phyloP scores from a whole-genome alignment of 2,797 vertebrate genomes.

The Channa striata region DNA sequence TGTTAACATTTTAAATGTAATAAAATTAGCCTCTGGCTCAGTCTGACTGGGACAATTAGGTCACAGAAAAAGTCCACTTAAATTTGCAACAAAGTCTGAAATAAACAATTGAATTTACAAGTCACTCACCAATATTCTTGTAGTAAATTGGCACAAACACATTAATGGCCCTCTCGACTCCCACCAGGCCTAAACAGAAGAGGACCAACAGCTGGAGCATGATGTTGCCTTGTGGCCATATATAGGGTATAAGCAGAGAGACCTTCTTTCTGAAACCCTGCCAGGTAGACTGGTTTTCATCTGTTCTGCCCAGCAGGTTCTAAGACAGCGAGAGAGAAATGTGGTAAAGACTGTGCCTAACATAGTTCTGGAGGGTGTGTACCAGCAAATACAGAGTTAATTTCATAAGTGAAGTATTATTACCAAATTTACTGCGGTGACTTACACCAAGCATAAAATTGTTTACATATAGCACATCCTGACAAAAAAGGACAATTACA shows the following conservation, averaged over 20 bases:
- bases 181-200: slow-evolving; percentile 91
- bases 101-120: neutral
- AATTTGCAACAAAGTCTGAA: neutral
- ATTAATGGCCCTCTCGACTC: slow-evolving; percentile 90
- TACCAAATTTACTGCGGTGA: neutral
- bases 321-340: slow-evolving; percentile 47
- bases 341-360: accelerated
- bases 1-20: too few species aligned
- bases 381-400: neutral
- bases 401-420: neutral
- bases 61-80: neutral
- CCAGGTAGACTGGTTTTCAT: slow-evolving; percentile 89
- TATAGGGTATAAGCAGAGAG: slow-evolving; percentile 88
- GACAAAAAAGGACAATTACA: neutral
- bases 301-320: slow-evolving; percentile 78
- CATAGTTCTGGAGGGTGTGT: neutral
- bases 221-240: slow-evolving; percentile 90
- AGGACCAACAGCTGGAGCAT: slow-evolving; percentile 91
- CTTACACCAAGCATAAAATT: neutral
- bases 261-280: slow-evolving; percentile 88
- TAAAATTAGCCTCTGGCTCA: neutral
- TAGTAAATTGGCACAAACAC: slow-evolving; percentile 95
- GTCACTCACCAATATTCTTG: slow-evolving; percentile 91
- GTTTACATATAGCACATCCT: neutral
- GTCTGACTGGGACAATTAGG: neutral